These are phyloP conservation scores for Lepidotrigona ventralis DNA, from an alignment of 1,140 invertebrate species.

Conservation along the genomic window DNA sequence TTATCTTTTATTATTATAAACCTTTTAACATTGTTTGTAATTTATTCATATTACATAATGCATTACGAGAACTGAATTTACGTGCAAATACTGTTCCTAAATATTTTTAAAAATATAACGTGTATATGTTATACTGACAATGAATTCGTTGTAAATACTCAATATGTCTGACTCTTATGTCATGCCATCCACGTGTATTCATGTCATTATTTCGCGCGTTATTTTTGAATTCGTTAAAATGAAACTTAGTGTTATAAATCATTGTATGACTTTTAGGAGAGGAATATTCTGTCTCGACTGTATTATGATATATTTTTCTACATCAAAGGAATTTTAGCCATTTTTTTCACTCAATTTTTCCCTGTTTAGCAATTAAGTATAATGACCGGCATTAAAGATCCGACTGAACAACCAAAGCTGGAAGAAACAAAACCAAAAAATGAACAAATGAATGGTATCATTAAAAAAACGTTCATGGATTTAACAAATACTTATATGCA, in stretches of 20 bases:
- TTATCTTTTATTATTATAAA: background rate
- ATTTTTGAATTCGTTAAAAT: background rate
- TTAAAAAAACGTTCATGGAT: constrained; percentile 7
- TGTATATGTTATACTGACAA: background rate
- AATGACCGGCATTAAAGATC: constrained; percentile 65
- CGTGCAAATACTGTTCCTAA: background rate
- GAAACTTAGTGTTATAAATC: background rate
- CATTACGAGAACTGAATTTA: background rate
- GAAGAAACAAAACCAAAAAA: background rate
- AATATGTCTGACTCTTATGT: constrained; percentile 7
- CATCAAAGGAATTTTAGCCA: background rate
- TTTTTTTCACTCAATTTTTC: background rate
- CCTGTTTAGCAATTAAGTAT: constrained; percentile 67
- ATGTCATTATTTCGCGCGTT: background rate
- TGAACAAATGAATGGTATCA: background rate
- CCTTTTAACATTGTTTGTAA: background rate
- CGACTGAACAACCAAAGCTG: constrained; percentile 21
- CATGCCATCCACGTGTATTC: background rate
- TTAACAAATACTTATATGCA: constrained; percentile 9
- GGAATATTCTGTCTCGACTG: background rate
- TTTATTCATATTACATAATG: constrained; percentile 11
- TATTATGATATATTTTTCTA: background rate
- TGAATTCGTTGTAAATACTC: background rate
- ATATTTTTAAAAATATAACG: background rate
- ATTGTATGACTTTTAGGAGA: background rate